phyloP scores from a whole-genome alignment of 53 echinoderm and acorn worm genomes.

The Patiria pectinifera region DNA sequence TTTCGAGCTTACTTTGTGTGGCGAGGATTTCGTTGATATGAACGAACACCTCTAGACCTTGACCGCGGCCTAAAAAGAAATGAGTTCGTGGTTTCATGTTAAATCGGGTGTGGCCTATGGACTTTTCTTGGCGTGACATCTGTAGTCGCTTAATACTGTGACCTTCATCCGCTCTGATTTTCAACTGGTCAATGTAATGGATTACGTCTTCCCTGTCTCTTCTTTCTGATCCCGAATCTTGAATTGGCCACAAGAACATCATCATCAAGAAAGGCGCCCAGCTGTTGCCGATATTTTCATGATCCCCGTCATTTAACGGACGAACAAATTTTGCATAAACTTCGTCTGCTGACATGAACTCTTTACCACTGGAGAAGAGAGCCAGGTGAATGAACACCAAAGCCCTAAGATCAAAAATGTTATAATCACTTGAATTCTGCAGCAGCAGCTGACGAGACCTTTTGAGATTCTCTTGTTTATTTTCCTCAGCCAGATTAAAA shows the following conservation, averaged over 20 bases:
- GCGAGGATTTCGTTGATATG: conserved; percentile 27
- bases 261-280: conserved; percentile 53
- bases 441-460: not conserved
- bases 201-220: conserved; percentile 20
- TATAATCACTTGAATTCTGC: conserved; percentile 32
- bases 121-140: not conserved
- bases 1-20: conserved; percentile 8
- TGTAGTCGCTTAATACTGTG: not conserved
- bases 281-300: not conserved
- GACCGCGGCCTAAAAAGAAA: conserved; percentile 36
- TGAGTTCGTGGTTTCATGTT: conserved; percentile 27
- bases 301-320: conserved; percentile 11
- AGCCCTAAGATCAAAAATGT: conserved; percentile 54
- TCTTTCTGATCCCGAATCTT: conserved; percentile 15
- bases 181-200: not conserved
- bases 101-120: not conserved
- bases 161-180: not conserved
- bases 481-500: conserved; percentile 39
- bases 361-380: conserved; percentile 31
- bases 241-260: conserved; percentile 71
- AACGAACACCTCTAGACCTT: not conserved
- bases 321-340: conserved; percentile 35
- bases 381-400: conserved; percentile 50
- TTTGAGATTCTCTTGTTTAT: not conserved
- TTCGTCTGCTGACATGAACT: conserved; percentile 33